Conservation (phyloP, 1,140 invertebrate genomes). For the Drosophila ercepeae region DNA sequence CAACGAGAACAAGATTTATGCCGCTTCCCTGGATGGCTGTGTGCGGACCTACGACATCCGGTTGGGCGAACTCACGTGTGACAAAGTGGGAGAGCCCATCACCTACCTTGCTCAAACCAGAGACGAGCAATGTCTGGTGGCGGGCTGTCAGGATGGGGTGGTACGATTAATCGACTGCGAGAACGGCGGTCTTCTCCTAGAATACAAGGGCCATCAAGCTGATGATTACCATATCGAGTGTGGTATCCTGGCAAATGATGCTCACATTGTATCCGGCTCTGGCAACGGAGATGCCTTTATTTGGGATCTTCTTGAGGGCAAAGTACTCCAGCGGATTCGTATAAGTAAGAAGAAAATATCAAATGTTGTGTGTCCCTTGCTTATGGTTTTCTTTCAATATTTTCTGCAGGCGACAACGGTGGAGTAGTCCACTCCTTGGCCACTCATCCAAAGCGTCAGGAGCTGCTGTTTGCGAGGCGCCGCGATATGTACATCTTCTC, state of each 20-base stretch:
- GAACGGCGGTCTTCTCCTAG: slow-evolving; percentile 91
- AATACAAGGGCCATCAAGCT: slow-evolving; percentile 91
- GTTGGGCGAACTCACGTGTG: slow-evolving; percentile 91
- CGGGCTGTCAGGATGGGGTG: slow-evolving; percentile 91
- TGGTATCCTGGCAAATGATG: slow-evolving; percentile 92
- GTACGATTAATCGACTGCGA: slow-evolving; percentile 95
- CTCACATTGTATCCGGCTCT: slow-evolving; percentile 94
- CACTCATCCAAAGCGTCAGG: slow-evolving; percentile 89
- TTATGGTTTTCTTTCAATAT: neutral
- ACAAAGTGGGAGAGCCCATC: slow-evolving; percentile 93
- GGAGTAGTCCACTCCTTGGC: slow-evolving; percentile 88
- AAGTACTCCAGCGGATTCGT: slow-evolving; percentile 86
- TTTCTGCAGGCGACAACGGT: slow-evolving; percentile 70
- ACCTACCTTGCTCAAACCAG: slow-evolving; percentile 90
- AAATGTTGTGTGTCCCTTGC: too few relatives aligned
- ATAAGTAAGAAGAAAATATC: slow-evolving; percentile 72
- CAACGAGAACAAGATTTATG: slow-evolving; percentile 95
- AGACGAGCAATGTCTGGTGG: slow-evolving; percentile 88
- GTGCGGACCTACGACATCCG: slow-evolving; percentile 96
- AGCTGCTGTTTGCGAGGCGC: slow-evolving; percentile 88
- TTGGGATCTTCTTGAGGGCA: slow-evolving; percentile 93
- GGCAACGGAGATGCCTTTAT: slow-evolving; percentile 92
- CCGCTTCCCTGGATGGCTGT: slow-evolving; percentile 94
- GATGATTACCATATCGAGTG: slow-evolving; percentile 94
- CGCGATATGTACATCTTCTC: slow-evolving; percentile 88